Conservation (phyloP, 2,797 vertebrate genomes). For the Xenops minutus region DNA sequence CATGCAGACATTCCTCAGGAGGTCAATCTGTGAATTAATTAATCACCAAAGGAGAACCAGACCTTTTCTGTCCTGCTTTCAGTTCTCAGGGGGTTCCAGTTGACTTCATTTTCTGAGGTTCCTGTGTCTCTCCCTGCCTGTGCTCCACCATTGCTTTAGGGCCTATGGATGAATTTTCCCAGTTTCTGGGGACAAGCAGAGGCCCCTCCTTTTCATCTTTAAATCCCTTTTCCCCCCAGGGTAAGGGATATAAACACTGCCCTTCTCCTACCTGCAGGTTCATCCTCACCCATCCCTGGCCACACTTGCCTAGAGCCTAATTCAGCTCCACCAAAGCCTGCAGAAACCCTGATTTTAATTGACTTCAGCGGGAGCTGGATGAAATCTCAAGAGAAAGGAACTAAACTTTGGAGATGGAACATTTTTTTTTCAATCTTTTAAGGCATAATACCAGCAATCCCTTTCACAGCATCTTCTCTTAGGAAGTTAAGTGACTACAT, state of each 20-base stretch:
- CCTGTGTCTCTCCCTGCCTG: neutral
- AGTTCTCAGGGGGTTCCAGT: neutral
- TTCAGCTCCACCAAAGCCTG: neutral
- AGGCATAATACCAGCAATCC: neutral
- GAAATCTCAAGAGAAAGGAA: constrained; percentile 1
- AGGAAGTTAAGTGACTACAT: neutral
- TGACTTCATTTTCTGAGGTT: neutral
- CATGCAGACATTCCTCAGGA: neutral
- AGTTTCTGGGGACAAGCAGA: neutral
- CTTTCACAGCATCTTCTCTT: neutral
- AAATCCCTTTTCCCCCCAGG: neutral
- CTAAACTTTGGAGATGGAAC: neutral
- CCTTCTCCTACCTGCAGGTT: neutral
- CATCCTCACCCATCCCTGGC: neutral
- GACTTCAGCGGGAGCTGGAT: neutral
- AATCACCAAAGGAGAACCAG: neutral
- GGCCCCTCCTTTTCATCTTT: neutral
- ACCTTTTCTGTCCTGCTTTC: neutral
- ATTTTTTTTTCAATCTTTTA: neutral
- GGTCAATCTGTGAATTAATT: neutral
- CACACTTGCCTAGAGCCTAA: neutral
- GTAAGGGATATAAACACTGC: neutral
- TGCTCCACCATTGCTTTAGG: neutral
- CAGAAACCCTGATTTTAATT: neutral
- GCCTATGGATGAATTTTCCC: neutral